These are phyloP conservation scores for Porites rus DNA, from an alignment of 92 coral and sea anemone genomes.

Conservation along the genomic window DNA sequence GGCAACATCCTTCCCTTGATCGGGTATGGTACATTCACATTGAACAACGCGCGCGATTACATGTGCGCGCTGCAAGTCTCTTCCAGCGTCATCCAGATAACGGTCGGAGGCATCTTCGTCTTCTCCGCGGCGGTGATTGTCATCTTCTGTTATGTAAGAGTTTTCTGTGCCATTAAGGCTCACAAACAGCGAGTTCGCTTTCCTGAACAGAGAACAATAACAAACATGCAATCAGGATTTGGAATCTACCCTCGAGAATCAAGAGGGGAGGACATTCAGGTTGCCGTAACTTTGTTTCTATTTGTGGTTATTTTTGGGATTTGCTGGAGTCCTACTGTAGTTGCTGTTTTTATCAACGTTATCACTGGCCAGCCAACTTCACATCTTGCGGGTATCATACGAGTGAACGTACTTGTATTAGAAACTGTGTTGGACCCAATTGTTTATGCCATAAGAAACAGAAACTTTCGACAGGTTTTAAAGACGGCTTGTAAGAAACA, in stretches of 20 bases:
- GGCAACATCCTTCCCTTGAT: constrained; percentile 29
- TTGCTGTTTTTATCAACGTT: constrained; percentile 16
- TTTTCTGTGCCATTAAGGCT: constrained; percentile 8
- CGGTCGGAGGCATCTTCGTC: constrained; percentile 6
- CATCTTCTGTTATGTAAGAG: constrained; percentile 13
- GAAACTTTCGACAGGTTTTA: constrained; percentile 8
- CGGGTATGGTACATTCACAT: constrained; percentile 24
- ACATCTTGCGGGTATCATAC: constrained; percentile 19
- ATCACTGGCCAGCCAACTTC: constrained; percentile 24
- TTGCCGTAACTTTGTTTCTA: constrained; percentile 18
- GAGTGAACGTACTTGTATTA: constrained; percentile 18
- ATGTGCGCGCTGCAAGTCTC: constrained; percentile 33
- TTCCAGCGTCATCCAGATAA: constrained; percentile 20
- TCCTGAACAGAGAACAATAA: not conserved
- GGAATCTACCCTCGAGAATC: constrained; percentile 19
- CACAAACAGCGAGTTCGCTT: constrained; percentile 1
- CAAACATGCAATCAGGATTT: not conserved
- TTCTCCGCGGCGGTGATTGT: constrained; percentile 6
- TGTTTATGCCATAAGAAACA: constrained; percentile 28
- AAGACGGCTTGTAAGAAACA: constrained; percentile 16
- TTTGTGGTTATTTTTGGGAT: constrained; percentile 30
- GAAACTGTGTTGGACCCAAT: constrained; percentile 37
- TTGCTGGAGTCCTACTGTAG: constrained; percentile 32
- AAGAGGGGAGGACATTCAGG: constrained; percentile 30
- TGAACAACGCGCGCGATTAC: constrained; percentile 14